phyloP scores from a whole-genome alignment of 2,113 vertebrate genomes.

The Salminus brasiliensis region DNA sequence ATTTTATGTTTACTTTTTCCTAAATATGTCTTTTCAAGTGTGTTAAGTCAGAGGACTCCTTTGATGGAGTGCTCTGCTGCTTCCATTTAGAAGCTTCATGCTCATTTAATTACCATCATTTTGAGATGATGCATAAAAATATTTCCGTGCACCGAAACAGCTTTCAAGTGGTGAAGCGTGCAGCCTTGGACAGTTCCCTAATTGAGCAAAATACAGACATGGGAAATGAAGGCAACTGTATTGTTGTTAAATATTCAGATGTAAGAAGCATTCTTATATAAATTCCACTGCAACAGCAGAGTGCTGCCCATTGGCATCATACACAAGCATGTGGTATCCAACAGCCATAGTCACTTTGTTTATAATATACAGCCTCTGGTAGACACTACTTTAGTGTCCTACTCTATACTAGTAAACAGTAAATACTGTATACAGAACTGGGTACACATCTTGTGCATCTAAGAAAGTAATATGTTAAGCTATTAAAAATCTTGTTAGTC shows the following conservation, averaged over 20 bases:
- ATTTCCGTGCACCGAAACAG: constrained; percentile 11
- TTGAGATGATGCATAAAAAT: constrained; percentile 9
- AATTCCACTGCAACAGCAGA: neutral
- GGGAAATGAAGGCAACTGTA: neutral
- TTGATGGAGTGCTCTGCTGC: constrained; percentile 28
- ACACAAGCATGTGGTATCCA: neutral
- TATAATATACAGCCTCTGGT: neutral
- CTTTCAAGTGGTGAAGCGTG: constrained; percentile 6
- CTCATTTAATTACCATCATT: constrained; percentile 34
- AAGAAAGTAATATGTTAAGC: too few species aligned
- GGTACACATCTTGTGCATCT: too few species aligned
- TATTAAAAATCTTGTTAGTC: too few species aligned
- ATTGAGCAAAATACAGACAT: neutral
- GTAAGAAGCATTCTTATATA: neutral
- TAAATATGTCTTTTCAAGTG: constrained; percentile 37
- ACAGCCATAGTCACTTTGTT: neutral
- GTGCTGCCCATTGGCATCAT: neutral
- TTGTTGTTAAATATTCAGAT: neutral
- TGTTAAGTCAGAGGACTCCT: constrained; percentile 22
- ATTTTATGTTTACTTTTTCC: constrained; percentile 23
- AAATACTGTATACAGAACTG: too few species aligned
- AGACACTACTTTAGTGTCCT: neutral
- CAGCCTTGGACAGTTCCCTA: neutral
- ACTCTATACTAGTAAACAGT: neutral
- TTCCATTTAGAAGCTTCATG: constrained; percentile 31